Evolutionary conservation across 37 sponge, comb jelly and placozoan species (phyloP).

Genomic region (Mnemiopsis leidyi): DNA sequence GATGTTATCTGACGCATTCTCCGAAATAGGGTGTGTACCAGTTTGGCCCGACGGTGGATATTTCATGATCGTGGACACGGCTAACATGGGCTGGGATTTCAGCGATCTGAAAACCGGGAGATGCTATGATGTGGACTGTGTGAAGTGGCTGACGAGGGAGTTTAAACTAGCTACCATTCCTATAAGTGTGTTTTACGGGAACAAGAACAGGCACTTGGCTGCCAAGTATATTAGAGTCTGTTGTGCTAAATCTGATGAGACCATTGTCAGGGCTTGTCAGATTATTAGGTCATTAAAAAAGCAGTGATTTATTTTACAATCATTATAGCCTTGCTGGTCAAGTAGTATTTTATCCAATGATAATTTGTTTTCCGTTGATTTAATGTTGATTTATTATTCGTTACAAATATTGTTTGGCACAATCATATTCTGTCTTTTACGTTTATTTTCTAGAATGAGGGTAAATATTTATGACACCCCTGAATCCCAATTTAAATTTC

Average conservation of each 20-base stretch:
- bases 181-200: conserved; percentile 80
- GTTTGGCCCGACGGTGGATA: conserved; percentile 91
- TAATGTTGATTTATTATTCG: too few species aligned
- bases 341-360: not conserved
- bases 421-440: too few species aligned
- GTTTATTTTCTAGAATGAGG: too few species aligned
- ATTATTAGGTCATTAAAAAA: conserved; percentile 13
- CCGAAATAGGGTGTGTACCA: conserved; percentile 79
- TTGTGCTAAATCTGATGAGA: conserved; percentile 72
- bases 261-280: conserved; percentile 16
- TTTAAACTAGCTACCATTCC: conserved; percentile 79
- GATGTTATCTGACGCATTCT: conserved; percentile 74
- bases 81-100: conserved; percentile 69
- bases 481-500: too few species aligned
- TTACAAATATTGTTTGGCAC: too few species aligned
- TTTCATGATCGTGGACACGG: conserved; percentile 88
- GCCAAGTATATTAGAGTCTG: conserved; percentile 81
- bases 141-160: conserved; percentile 84
- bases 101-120: conserved; percentile 55
- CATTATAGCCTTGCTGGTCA: not conserved
- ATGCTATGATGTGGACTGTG: conserved; percentile 80
- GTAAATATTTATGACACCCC: too few species aligned
- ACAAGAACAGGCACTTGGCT: conserved; percentile 73
- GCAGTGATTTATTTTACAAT: not conserved
- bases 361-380: too few species aligned